These are phyloP conservation scores for Drosophila conformis DNA, from an alignment of 2,888 invertebrate genomes.

Conservation along the genomic window DNA sequence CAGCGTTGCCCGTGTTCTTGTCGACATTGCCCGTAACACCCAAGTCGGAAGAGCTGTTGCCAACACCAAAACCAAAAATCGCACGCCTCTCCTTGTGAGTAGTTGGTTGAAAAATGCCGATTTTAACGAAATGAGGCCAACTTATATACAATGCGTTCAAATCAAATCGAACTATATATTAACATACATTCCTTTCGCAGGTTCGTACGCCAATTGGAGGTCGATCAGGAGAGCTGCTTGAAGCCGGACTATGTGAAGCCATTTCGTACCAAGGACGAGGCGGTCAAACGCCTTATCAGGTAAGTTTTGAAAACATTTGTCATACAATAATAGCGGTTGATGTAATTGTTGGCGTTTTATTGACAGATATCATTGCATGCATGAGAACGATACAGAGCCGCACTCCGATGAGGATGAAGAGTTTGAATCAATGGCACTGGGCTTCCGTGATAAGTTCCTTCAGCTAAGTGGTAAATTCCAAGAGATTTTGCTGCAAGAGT, in stretches of 20 bases:
- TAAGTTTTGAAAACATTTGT: slow-evolving; percentile 34
- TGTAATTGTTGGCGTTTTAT: not conserved
- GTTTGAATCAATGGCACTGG: slow-evolving; percentile 89
- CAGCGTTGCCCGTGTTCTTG: slow-evolving; percentile 44
- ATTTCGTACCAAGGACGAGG: slow-evolving; percentile 90
- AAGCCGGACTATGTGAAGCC: slow-evolving; percentile 91
- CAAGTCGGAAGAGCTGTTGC: slow-evolving; percentile 84
- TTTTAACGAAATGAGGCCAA: slow-evolving; percentile 68
- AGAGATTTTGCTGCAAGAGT: slow-evolving; percentile 90
- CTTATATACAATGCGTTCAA: slow-evolving; percentile 32
- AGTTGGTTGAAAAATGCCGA: slow-evolving; percentile 85
- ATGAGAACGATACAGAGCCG: slow-evolving; percentile 87
- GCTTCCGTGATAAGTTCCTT: slow-evolving; percentile 89
- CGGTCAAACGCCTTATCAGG: slow-evolving; percentile 90
- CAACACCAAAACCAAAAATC: slow-evolving; percentile 84
- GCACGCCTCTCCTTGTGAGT: slow-evolving; percentile 86
- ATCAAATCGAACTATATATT: not conserved
- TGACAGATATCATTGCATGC: slow-evolving; percentile 90
- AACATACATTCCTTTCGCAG: slow-evolving; percentile 84
- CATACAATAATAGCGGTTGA: too few species aligned
- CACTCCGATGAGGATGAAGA: slow-evolving; percentile 89
- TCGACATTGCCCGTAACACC: slow-evolving; percentile 45
- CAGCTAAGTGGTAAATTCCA: slow-evolving; percentile 91
- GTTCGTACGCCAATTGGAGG: slow-evolving; percentile 90
- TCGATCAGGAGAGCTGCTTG: slow-evolving; percentile 90